Conservation (phyloP, 2,888 invertebrate genomes). For the Andrena bucephala region DNA sequence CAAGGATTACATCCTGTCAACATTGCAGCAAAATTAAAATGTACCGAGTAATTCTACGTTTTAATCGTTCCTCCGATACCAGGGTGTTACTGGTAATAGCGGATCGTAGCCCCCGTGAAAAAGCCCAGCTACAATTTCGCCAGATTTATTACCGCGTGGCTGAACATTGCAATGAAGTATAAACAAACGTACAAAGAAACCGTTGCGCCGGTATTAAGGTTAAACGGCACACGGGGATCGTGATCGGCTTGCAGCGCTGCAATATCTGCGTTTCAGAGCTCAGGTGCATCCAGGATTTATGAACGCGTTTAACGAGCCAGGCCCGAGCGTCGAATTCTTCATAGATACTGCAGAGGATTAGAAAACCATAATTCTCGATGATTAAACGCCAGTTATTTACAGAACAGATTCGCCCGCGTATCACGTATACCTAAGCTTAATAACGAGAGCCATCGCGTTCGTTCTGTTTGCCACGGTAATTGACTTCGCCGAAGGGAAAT, state of each 20-base stretch:
- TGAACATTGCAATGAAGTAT: neutral
- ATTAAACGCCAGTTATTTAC: conserved; percentile 60
- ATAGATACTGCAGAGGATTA: conserved; percentile 58
- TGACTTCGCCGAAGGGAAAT: conserved; percentile 32
- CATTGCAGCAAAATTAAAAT: no score
- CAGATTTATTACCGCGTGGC: neutral
- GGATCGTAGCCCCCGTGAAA: neutral
- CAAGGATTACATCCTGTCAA: no score
- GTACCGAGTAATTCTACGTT: neutral
- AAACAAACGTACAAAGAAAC: neutral
- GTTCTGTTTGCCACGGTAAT: conserved; percentile 38
- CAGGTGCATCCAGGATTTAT: conserved; percentile 54
- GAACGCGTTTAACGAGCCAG: conserved; percentile 53
- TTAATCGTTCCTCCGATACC: neutral
- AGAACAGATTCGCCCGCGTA: conserved; percentile 21
- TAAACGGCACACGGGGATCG: conserved; percentile 15
- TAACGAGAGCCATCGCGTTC: conserved; percentile 25
- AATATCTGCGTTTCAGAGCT: conserved; percentile 4
- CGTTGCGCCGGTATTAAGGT: conserved; percentile 6
- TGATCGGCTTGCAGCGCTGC: conserved; percentile 11
- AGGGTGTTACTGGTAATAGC: neutral
- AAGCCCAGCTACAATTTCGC: neutral
- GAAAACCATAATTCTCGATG: conserved; percentile 67
- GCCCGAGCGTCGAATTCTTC: conserved; percentile 39
- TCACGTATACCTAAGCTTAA: conserved; percentile 31